phyloP scores from a whole-genome alignment of 2,797 vertebrate species.

The Diglossa cyanea region DNA sequence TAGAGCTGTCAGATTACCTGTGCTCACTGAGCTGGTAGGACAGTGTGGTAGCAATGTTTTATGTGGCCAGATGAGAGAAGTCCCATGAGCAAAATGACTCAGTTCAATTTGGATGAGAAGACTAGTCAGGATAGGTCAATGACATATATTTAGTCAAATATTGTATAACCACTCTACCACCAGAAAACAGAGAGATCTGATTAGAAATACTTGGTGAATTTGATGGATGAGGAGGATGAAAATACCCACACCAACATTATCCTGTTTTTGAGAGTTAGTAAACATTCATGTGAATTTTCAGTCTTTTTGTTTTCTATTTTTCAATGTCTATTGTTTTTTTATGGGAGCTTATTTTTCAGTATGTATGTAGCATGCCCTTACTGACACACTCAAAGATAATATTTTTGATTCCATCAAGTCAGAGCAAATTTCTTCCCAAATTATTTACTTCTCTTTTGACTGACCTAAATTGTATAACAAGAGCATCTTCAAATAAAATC shows the following conservation, averaged over 20 bases:
- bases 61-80: background rate
- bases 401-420: background rate
- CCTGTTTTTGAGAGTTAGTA: background rate
- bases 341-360: background rate
- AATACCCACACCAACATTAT: background rate
- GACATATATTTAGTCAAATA: background rate
- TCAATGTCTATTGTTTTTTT: background rate
- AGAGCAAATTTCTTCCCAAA: background rate
- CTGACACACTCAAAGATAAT: background rate
- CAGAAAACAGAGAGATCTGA: background rate
- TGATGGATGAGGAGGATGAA: background rate
- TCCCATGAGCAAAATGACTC: background rate
- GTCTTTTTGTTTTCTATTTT: background rate
- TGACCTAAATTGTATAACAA: background rate
- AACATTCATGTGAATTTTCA: background rate
- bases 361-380: background rate
- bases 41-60: background rate
- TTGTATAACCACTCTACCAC: background rate
- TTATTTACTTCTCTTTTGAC: background rate
- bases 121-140: background rate
- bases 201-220: constrained; percentile 24
- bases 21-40: background rate
- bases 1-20: constrained; percentile 22
- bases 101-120: background rate
- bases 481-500: background rate